phyloP scores from a whole-genome alignment of 35 echinoderm and acorn worm species.

The Holothuria glaberrima region DNA sequence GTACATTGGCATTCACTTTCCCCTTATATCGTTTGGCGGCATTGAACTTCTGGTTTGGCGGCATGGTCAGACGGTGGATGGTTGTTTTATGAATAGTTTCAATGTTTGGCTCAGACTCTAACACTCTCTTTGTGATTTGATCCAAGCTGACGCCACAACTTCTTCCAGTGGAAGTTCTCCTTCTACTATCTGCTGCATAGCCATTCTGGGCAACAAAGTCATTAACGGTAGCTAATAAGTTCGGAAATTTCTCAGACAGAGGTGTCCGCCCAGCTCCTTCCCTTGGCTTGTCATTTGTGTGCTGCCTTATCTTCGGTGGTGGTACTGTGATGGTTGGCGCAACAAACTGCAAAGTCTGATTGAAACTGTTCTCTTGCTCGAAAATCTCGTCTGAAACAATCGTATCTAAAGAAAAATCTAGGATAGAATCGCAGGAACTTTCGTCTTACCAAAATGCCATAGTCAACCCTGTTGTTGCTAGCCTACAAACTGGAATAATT shows the following conservation, averaged over 20 bases:
- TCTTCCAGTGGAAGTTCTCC: constrained; percentile 22
- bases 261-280: not conserved
- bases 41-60: constrained; percentile 14
- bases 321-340: not conserved
- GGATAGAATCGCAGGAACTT: not conserved
- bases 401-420: not conserved
- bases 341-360: constrained; percentile 16
- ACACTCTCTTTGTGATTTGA: not conserved
- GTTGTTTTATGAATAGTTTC: constrained; percentile 10
- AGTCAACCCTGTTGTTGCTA: constrained; percentile 1
- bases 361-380: not conserved
- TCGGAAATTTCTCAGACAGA: constrained; percentile 23
- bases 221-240: not conserved
- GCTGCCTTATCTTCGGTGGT: not conserved
- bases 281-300: constrained; percentile 1
- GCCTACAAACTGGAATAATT: not conserved
- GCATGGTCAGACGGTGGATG: constrained; percentile 15
- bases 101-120: not conserved
- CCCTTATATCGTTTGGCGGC: constrained; percentile 22
- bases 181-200: constrained; percentile 42
- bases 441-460: not conserved
- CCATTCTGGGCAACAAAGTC: constrained; percentile 36
- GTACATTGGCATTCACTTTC: constrained; percentile 34
- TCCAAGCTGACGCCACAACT: constrained; percentile 34
- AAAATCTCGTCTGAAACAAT: constrained; percentile 5